phyloP scores from a whole-genome alignment of 2,113 vertebrate genomes.

The Ciconia boyciana region DNA sequence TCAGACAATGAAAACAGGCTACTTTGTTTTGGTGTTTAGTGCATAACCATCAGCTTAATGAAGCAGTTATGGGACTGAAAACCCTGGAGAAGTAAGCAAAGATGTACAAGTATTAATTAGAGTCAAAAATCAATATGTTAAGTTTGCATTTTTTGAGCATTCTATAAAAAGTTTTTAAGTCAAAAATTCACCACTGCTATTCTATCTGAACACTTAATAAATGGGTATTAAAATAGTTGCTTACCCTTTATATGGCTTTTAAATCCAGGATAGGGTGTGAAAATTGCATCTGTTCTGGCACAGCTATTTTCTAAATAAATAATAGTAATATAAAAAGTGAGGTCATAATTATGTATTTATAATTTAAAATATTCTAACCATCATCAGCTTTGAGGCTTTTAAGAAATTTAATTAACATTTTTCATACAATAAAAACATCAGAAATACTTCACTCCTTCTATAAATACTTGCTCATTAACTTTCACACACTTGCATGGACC shows the following conservation, averaged over 20 bases:
- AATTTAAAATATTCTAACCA: conserved; percentile 4
- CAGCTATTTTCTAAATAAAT: conserved; percentile 91
- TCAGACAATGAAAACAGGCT: background rate
- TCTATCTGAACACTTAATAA: background rate
- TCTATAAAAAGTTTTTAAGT: background rate
- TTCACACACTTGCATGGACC: background rate
- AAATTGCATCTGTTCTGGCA: conserved; percentile 96
- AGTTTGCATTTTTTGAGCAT: background rate
- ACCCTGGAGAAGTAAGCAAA: background rate
- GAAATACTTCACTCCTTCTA: background rate
- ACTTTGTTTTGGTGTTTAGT: background rate
- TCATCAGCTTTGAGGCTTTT: background rate
- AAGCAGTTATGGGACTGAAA: background rate
- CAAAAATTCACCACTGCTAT: background rate
- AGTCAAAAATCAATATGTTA: background rate
- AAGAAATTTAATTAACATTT: background rate
- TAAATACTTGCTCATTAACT: background rate
- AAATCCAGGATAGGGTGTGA: conserved; percentile 96
- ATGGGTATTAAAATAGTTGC: background rate
- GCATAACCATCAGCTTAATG: background rate
- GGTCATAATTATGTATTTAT: background rate
- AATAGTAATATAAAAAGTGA: background rate
- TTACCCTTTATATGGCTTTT: conserved; percentile 98
- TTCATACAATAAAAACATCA: background rate
- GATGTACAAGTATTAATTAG: background rate